Evolutionary conservation across 2,888 invertebrate genomes (phyloP).

Genomic region (Andrena flavipes): DNA sequence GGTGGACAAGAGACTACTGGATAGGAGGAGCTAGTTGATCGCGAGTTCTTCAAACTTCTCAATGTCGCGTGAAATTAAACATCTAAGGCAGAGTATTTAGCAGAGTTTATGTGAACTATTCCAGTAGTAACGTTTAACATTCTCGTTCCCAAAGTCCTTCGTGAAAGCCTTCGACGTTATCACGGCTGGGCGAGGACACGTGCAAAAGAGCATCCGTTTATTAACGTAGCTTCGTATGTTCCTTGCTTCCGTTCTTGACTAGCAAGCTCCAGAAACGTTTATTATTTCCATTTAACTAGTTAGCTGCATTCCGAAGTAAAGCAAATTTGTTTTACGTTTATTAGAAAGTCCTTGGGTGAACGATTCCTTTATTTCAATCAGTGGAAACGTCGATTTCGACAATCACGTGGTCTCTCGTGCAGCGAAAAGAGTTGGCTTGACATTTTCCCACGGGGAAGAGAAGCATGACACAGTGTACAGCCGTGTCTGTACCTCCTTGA

Average conservation of each 20-base stretch:
- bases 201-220: slow-evolving; percentile 14
- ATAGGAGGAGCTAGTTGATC: slow-evolving; percentile 26
- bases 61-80: slow-evolving; percentile 29
- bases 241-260: background rate
- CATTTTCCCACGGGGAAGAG: slow-evolving; percentile 25
- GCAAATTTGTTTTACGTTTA: background rate
- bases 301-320: background rate
- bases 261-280: background rate
- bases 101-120: slow-evolving; percentile 1
- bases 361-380: background rate
- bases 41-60: slow-evolving; percentile 44
- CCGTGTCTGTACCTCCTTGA: slow-evolving; percentile 50
- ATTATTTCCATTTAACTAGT: background rate
- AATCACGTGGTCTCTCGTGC: slow-evolving; percentile 28
- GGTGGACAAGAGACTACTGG: slow-evolving; percentile 29
- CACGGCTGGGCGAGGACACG: slow-evolving; percentile 12
- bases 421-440: slow-evolving; percentile 15
- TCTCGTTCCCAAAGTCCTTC: slow-evolving; percentile 31
- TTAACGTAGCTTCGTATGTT: background rate
- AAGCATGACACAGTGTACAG: slow-evolving; percentile 13
- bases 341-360: too few relatives aligned
- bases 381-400: background rate
- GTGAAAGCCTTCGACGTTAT: slow-evolving; percentile 24
- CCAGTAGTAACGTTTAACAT: slow-evolving; percentile 6
- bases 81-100: slow-evolving; percentile 29